Base-by-base conservation (phyloP, 2,113 vertebrate genomes). In the Syngnathus scovelli region DNA sequence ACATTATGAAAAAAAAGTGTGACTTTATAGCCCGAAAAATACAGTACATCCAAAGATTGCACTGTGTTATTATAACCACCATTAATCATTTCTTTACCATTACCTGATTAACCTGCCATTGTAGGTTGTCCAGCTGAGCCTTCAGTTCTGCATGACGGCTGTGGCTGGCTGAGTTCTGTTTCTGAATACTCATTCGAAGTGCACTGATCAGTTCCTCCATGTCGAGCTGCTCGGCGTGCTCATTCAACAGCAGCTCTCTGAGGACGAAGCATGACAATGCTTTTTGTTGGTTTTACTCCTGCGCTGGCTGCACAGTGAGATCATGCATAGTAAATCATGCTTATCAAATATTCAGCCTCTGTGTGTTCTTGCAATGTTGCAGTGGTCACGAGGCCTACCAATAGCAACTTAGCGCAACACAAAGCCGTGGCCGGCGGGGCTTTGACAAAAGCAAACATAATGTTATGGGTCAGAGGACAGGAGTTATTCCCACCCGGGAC, bases 371-470 rank as follows among this genome's bases (percentile, higher is more conserved):
- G 70, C 56, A 66, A 38, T 33, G 27, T 33, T 33, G 27, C 27
- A 3, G 68, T 64, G 64, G 51, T 23, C 18, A 72, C 49, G 67
- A 72, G 55, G 46, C 67, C 46, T 38, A 18, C 7, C 10, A 60
- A 61, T 68, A 37, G 41, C 52, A 61, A 7, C 11, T 54, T 16
- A 10, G 49, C 68, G 41, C 46, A 66, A 69, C 69, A 75, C 68
- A 72, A 62, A 64, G 13, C 16, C 18, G 7, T 66, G 70, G 78
- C 72, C 64, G 81, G 70, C 8, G 21, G 61, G 65, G 80, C 79
- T 88, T 86, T 83, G 36, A 70, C 77, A 75, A 80, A 33, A 80
- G 74, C 70, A 79, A 86, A 87, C 80, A 86, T 66, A 60, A 64
- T 71, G 41, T 78, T 67, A 81, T 75, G 82, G 80, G 61, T 87